Conservation (phyloP, 2,797 vertebrate genomes). For the Fratercula arctica region DNA sequence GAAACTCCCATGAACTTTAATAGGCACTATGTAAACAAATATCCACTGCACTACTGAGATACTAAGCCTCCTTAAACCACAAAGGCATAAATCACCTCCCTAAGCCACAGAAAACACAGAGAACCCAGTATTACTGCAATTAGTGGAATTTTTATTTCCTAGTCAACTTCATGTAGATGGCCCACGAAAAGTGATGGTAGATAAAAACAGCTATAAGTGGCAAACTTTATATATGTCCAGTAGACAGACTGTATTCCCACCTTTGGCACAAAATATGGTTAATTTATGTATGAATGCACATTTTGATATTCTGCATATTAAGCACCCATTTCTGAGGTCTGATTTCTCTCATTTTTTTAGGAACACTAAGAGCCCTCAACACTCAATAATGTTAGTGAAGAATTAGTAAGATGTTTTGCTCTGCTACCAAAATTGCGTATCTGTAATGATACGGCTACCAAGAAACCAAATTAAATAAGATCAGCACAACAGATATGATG, state of each 20-base stretch:
- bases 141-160: not conserved
- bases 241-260: not conserved
- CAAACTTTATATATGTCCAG: not conserved
- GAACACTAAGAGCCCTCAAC: not conserved
- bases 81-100: not conserved
- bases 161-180: not conserved
- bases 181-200: not conserved
- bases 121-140: not conserved
- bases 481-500: not conserved
- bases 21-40: not conserved
- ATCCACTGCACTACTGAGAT: not conserved
- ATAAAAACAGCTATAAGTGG: not conserved
- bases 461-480: not conserved
- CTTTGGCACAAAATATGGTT: not conserved
- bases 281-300: not conserved
- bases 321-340: not conserved
- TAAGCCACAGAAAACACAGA: not conserved
- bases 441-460: not conserved
- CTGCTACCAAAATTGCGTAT: not conserved
- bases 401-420: not conserved
- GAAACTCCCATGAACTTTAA: conserved; percentile 9
- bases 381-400: not conserved
- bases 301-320: not conserved
- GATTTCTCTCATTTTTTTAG: not conserved
- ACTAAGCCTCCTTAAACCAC: not conserved